Evolutionary conservation across 2,113 vertebrate species (phyloP).

Genomic region (Ageneiosus marmoratus): DNA sequence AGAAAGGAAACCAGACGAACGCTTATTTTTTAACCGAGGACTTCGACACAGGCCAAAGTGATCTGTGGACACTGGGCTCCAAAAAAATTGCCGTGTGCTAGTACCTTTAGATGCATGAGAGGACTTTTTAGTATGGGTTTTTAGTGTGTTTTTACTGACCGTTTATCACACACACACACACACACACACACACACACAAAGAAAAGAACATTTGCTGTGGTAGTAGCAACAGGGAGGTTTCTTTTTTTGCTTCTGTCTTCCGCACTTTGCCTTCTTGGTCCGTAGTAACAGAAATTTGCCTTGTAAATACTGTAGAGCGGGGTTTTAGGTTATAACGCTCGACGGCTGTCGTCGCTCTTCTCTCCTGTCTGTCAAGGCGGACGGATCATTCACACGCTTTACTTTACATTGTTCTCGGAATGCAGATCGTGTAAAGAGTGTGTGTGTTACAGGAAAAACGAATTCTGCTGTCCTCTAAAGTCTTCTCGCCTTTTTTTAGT

Average conservation of each 20-base stretch:
- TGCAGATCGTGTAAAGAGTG: constrained; percentile 70
- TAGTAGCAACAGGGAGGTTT: constrained; percentile 80
- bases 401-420: constrained; percentile 54
- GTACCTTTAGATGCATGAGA: constrained; percentile 85
- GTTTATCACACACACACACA: constrained; percentile 74
- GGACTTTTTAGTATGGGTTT: constrained; percentile 63
- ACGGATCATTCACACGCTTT: constrained; percentile 42
- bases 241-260: constrained; percentile 70
- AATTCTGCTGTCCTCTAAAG: constrained; percentile 62
- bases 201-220: constrained; percentile 78
- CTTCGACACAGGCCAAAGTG: constrained; percentile 76
- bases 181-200: constrained; percentile 76
- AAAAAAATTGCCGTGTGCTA: constrained; percentile 43
- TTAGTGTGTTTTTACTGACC: constrained; percentile 54
- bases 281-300: constrained; percentile 83
- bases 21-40: constrained; percentile 87
- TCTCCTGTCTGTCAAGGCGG: constrained; percentile 65
- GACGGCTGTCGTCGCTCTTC: constrained; percentile 84
- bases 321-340: constrained; percentile 79
- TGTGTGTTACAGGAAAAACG: constrained; percentile 67
- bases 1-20: constrained; percentile 60
- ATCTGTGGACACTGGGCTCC: constrained; percentile 77
- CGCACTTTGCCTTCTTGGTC: constrained; percentile 79
- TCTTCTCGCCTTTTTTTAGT: constrained; percentile 72
- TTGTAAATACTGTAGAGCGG: constrained; percentile 90